phyloP scores from a whole-genome alignment of 2,113 vertebrate genomes.

The Notechis scutatus region DNA sequence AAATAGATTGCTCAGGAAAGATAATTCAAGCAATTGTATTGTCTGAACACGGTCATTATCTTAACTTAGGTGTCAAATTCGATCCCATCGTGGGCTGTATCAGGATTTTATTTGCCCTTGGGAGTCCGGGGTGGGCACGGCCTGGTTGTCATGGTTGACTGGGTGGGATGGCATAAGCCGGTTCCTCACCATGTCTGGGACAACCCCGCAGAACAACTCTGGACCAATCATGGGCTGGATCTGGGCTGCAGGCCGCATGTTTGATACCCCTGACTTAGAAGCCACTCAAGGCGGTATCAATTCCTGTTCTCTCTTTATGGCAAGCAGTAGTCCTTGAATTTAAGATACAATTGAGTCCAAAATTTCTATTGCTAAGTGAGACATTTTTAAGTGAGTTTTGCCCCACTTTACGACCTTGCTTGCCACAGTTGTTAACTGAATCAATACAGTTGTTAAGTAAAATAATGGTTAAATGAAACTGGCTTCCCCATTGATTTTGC shows the following conservation, averaged over 20 bases:
- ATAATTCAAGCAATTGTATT: not conserved
- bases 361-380: not conserved
- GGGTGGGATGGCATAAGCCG: too few species aligned
- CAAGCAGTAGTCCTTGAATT: not conserved
- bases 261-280: not conserved
- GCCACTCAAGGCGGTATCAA: not conserved
- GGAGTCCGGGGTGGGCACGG: too few species aligned
- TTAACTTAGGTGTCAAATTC: not conserved
- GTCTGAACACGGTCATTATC: not conserved
- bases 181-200: too few species aligned
- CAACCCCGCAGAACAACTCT: too few species aligned
- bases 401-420: not conserved
- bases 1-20: not conserved
- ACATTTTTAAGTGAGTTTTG: not conserved
- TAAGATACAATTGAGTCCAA: not conserved
- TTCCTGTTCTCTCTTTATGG: not conserved
- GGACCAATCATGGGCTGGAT: too few species aligned
- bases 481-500: not conserved
- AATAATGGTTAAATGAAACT: not conserved
- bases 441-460: not conserved
- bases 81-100: too few species aligned
- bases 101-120: too few species aligned
- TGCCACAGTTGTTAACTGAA: not conserved
- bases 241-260: too few species aligned
- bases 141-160: too few species aligned